Evolutionary conservation across 2,888 invertebrate genomes (phyloP).

Genomic region (Operophtera brumata): DNA sequence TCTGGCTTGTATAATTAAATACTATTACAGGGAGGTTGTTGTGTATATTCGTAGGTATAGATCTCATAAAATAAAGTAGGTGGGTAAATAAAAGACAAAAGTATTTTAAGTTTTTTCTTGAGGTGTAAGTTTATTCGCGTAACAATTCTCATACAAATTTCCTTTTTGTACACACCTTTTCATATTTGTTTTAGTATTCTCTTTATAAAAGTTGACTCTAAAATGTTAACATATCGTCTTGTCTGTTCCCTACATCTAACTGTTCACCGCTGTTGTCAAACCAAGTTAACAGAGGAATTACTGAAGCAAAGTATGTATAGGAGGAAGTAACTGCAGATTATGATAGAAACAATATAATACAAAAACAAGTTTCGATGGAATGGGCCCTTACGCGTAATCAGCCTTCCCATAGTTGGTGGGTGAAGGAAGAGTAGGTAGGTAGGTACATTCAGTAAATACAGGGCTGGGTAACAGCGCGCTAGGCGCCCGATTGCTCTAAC

Average conservation of each 20-base stretch:
- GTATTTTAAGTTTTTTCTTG: constrained; percentile 74
- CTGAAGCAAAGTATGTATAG: constrained; percentile 74
- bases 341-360: constrained; percentile 65
- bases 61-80: no score
- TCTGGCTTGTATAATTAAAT: no score
- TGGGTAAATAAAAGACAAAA: constrained; percentile 63
- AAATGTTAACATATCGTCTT: constrained; percentile 79
- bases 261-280: constrained; percentile 75
- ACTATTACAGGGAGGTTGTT: no score
- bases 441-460: constrained; percentile 3
- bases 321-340: constrained; percentile 67
- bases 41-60: no score
- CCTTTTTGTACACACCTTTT: constrained; percentile 81
- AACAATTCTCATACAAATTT: constrained; percentile 81
- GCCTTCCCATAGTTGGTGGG: constrained; percentile 59
- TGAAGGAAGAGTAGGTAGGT: constrained; percentile 35
- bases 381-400: constrained; percentile 66
- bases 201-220: constrained; percentile 81
- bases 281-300: constrained; percentile 65
- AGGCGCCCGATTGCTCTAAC: constrained; percentile 46
- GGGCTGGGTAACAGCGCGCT: constrained; percentile 19
- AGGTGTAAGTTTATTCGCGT: constrained; percentile 82
- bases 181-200: constrained; percentile 74
- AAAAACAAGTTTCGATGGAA: constrained; percentile 69
- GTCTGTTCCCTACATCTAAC: constrained; percentile 79